Evolutionary conservation across 1,140 invertebrate genomes (phyloP), one percentile per base, ranked within the genome.

Genomic region (Drosophila miranda): DNA sequence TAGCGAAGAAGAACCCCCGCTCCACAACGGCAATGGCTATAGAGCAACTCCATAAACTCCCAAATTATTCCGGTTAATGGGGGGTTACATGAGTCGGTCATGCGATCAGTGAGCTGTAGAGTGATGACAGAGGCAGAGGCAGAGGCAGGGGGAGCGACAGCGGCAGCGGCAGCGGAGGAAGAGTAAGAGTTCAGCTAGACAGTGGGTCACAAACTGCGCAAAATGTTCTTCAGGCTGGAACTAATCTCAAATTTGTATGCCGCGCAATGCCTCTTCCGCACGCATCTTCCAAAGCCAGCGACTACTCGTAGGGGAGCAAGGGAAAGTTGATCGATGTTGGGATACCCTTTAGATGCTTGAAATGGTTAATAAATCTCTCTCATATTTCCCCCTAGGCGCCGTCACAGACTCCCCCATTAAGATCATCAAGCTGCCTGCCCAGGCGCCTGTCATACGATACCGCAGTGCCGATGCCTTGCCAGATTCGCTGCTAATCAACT

Each of bases 331-430:
- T 26, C 52, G 59, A 64, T 41, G n/a, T 2, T 34, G 5, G 14
- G 14, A 52, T 73, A 64, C 59, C 70, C 70, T 64, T 34, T 38
- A 19, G 72, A 41, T 38, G 3, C 0, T 38, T 3, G 9, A 38
- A 38, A 5, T 38, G 13, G 11, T 0, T 9, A n/a, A 58, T 13
- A 41, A 45, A 6, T 28, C n/a, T 34, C 0, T 2, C 11, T n/a
- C n/a, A 48, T 11, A 13, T 11, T 48, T n/a, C 48, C 9, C 38
- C 16, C 21, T 16, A 88, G 84, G 66, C 61, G 79, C 87, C 55
- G 77, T 83, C 1, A 90, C 89, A 59, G 89, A 90, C 63, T 90
- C 89, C 3, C 89, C 89, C 41, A 90, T 90, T 8, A 90, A 90
- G 72, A 78, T 90, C 23, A 90, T 90, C 23, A 82, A 80, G 38